Percentiles rank a stretch among this genome's conserved stretches.
Conservation (phyloP, 1,140 invertebrate genomes). For the Brachionus asplanchnoidis region DNA sequence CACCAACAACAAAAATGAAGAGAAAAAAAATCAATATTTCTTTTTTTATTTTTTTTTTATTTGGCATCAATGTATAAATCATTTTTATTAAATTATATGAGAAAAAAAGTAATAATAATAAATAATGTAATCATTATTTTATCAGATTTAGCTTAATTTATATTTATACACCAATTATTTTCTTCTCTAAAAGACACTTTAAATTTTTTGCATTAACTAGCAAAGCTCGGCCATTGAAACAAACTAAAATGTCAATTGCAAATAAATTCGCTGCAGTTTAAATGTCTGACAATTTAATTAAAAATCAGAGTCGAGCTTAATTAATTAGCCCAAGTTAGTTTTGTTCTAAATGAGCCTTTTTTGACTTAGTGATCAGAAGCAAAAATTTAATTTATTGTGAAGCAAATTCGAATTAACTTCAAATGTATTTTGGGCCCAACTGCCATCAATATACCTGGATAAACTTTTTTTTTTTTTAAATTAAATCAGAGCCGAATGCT, state of each 20-base stretch:
- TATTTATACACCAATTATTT: neutral
- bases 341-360: neutral
- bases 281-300: neutral
- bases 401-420: neutral
- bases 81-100: constrained; percentile 1
- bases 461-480: neutral
- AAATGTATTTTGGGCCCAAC: neutral
- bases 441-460: neutral
- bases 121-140: neutral
- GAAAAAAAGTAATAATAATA: neutral
- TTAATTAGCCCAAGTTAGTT: neutral
- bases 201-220: neutral
- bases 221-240: neutral
- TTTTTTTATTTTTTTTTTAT: neutral
- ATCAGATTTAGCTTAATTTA: neutral
- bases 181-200: neutral
- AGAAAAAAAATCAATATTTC: neutral
- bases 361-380: neutral
- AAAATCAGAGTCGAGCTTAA: neutral
- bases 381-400: neutral
- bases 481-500: neutral
- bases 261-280: neutral
- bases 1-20: neutral
- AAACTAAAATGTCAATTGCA: neutral
- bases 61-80: neutral